These are phyloP conservation scores for Pterobdella sp. DNA, from an alignment of 2,888 invertebrate genomes.

Conservation along the genomic window DNA sequence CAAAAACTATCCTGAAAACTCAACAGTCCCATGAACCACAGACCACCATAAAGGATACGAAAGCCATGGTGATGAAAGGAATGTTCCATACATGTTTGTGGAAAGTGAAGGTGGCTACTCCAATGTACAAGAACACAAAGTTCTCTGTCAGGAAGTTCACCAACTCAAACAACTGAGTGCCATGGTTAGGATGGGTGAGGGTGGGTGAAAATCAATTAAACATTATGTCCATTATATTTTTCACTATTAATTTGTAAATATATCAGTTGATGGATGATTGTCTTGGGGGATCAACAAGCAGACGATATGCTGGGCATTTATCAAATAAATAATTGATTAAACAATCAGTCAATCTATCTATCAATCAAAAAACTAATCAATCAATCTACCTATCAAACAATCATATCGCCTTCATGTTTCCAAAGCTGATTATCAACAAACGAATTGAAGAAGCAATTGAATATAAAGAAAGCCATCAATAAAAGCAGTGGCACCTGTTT, in stretches of 20 bases:
- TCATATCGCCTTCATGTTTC: not conserved
- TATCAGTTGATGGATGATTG: too few relatives aligned
- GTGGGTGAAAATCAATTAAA: too few relatives aligned
- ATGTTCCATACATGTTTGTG: conserved; percentile 87
- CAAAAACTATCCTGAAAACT: not conserved
- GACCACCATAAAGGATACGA: conserved; percentile 61
- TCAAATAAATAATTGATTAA: too few relatives aligned
- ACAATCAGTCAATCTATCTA: conserved; percentile 1
- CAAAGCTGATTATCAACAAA: too few relatives aligned
- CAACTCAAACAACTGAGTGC: conserved; percentile 73
- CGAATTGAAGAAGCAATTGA: not conserved
- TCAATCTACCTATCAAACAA: not conserved
- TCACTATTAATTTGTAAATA: too few relatives aligned
- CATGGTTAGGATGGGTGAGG: too few relatives aligned
- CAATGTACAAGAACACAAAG: conserved; percentile 96
- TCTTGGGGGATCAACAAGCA: too few relatives aligned
- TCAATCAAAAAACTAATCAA: not conserved
- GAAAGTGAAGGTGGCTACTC: conserved; percentile 96
- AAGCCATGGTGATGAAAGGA: conserved; percentile 81
- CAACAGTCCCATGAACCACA: not conserved
- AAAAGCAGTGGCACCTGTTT: conserved; percentile 64
- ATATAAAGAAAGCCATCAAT: not conserved
- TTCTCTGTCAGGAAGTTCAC: conserved; percentile 93
- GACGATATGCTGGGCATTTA: too few relatives aligned
- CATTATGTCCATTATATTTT: too few relatives aligned